Percentiles rank a stretch among this genome's conserved stretches.
Evolutionary conservation across 2,888 invertebrate species (phyloP).

Genomic region (Plebejus melissa): DNA sequence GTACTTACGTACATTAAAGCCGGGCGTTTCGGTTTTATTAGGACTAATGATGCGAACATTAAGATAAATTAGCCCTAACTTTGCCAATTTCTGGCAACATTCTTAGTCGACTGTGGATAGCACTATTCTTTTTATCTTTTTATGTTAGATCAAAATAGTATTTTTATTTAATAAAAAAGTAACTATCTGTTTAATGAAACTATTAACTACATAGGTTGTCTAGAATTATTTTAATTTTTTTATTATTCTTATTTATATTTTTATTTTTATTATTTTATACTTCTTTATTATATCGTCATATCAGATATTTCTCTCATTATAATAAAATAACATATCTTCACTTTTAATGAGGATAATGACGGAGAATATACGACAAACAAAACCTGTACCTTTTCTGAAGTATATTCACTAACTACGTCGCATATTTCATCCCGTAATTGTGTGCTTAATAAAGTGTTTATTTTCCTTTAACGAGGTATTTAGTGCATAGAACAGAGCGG

Average conservation of each 20-base stretch:
- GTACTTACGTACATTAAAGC: neutral
- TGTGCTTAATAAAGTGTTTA: constrained; percentile 21
- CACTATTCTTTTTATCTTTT: neutral
- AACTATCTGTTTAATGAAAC: too few species aligned
- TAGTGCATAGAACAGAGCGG: constrained; percentile 13
- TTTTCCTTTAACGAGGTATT: constrained; percentile 23
- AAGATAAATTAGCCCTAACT: neutral
- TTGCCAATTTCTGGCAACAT: neutral
- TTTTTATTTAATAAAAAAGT: too few species aligned
- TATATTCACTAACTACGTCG: neutral
- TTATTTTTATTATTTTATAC: neutral
- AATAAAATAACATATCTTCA: neutral
- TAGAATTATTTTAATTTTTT: too few species aligned
- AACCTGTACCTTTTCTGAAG: neutral
- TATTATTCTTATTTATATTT: neutral
- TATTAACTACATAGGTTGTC: too few species aligned
- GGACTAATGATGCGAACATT: neutral
- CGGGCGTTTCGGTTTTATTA: neutral
- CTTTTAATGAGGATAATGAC: neutral
- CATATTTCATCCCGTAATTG: constrained; percentile 1
- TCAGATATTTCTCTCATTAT: constrained; percentile 1
- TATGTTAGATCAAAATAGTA: too few species aligned
- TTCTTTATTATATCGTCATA: neutral
- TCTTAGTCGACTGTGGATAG: neutral
- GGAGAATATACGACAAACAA: neutral